A percentile compares a stretch with the other conserved stretches of the same genome.
These are phyloP conservation scores for Drosophila funebris DNA, from an alignment of 1,140 invertebrate species.

Conservation along the genomic window DNA sequence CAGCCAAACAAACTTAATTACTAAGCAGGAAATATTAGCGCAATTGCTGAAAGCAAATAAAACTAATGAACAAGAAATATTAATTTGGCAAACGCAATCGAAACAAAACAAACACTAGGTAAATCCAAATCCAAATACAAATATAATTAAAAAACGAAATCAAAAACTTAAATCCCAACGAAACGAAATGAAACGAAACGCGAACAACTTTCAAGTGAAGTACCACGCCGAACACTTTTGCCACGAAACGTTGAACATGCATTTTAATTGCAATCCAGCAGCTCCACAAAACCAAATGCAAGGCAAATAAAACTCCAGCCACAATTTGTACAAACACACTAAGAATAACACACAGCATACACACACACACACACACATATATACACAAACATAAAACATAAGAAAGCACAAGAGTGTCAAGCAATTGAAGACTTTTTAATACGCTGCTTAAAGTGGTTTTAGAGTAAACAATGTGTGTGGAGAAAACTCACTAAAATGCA, in stretches of 20 bases:
- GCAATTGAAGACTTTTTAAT: background rate
- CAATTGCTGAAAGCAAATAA: conserved; percentile 68
- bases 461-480: too few species aligned
- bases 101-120: conserved; percentile 6
- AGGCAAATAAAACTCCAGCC: conserved; percentile 69
- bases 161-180: background rate
- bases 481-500: too few species aligned
- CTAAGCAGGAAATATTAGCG: conserved; percentile 77
- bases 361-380: too few species aligned
- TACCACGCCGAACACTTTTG: conserved; percentile 48
- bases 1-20: conserved; percentile 60
- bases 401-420: conserved; percentile 41
- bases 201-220: conserved; percentile 70
- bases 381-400: conserved; percentile 5
- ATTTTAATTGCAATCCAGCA: conserved; percentile 68
- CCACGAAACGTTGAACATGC: conserved; percentile 76
- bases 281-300: conserved; percentile 27
- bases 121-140: background rate
- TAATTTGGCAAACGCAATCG: conserved; percentile 66
- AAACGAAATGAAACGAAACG: conserved; percentile 20
- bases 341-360: too few species aligned
- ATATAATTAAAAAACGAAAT: background rate
- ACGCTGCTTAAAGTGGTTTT: conserved; percentile 6
- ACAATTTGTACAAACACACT: conserved; percentile 68
- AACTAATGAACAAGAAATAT: conserved; percentile 82